Conservation (phyloP, 2,888 invertebrate genomes). For the Nebria salina region DNA sequence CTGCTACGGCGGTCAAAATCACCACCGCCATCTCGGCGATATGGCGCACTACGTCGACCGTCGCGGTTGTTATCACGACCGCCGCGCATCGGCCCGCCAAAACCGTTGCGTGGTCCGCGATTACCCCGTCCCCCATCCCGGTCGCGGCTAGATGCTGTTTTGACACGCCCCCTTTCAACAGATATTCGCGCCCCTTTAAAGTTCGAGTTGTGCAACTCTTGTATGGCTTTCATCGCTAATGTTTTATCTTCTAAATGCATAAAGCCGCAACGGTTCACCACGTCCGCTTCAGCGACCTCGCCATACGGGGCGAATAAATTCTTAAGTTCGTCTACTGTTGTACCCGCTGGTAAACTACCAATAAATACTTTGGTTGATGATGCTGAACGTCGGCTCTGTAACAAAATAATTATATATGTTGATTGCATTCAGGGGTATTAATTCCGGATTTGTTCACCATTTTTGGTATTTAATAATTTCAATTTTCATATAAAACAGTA, state of each 20-base stretch:
- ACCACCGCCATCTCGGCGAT: constrained; percentile 56
- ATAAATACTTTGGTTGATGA: constrained; percentile 83
- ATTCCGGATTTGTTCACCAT: background rate
- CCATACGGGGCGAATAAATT: constrained; percentile 88
- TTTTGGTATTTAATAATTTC: background rate
- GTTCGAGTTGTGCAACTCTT: constrained; percentile 79
- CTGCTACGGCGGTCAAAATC: constrained; percentile 33
- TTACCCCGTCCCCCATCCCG: constrained; percentile 65
- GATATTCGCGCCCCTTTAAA: constrained; percentile 87
- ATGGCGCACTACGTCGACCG: constrained; percentile 57
- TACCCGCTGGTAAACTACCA: constrained; percentile 88
- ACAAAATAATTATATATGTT: constrained; percentile 12
- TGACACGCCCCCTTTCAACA: constrained; percentile 84
- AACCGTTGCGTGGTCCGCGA: constrained; percentile 55
- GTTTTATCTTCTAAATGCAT: constrained; percentile 88
- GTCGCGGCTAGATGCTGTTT: constrained; percentile 71
- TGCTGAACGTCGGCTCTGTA: constrained; percentile 57
- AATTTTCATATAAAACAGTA: background rate
- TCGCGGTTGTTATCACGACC: constrained; percentile 57
- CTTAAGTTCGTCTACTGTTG: constrained; percentile 83
- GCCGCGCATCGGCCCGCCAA: constrained; percentile 67
- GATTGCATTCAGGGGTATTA: background rate
- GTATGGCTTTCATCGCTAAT: constrained; percentile 83
- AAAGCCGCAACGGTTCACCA: constrained; percentile 94
- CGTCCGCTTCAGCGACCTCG: constrained; percentile 91